Percentiles rank a stretch among this genome's conserved stretches.
phyloP scores from a whole-genome alignment of 2,113 vertebrate species.

The Gorsachius goisagi region DNA sequence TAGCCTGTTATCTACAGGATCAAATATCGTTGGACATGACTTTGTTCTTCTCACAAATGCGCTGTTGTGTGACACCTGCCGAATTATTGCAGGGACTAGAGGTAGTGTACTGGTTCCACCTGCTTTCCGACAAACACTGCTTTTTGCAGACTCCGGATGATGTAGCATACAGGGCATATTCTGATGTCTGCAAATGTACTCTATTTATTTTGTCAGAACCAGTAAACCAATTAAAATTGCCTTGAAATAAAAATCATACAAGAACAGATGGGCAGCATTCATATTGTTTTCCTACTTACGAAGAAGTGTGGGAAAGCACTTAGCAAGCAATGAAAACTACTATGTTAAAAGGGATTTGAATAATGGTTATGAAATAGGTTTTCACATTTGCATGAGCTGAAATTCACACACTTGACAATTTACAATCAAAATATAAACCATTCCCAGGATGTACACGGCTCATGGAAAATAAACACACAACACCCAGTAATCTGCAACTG shows the following conservation, averaged over 20 bases:
- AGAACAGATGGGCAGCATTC: not conserved
- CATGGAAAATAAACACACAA: not conserved
- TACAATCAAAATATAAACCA: not conserved
- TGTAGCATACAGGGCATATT: not conserved
- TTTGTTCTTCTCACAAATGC: not conserved
- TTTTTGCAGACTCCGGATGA: not conserved
- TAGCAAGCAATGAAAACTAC: not conserved
- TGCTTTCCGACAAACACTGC: not conserved
- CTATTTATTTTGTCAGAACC: not conserved
- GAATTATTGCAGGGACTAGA: not conserved
- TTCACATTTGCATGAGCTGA: constrained; percentile 12
- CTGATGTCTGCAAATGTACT: not conserved
- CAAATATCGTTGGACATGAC: not conserved
- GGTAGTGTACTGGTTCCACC: not conserved
- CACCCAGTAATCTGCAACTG: not conserved
- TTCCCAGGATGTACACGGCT: not conserved
- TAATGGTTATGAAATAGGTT: not conserved
- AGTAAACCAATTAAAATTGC: not conserved
- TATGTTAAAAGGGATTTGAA: constrained; percentile 2
- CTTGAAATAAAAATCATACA: constrained; percentile 20
- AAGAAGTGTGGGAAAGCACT: not conserved
- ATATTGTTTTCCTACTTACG: not conserved
- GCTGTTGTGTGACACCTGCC: not conserved
- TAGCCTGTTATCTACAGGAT: not conserved
- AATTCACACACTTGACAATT: constrained; percentile 21